These are phyloP conservation scores for Cossypha dichroa DNA, from an alignment of 2,797 vertebrate genomes.

Conservation along the genomic window DNA sequence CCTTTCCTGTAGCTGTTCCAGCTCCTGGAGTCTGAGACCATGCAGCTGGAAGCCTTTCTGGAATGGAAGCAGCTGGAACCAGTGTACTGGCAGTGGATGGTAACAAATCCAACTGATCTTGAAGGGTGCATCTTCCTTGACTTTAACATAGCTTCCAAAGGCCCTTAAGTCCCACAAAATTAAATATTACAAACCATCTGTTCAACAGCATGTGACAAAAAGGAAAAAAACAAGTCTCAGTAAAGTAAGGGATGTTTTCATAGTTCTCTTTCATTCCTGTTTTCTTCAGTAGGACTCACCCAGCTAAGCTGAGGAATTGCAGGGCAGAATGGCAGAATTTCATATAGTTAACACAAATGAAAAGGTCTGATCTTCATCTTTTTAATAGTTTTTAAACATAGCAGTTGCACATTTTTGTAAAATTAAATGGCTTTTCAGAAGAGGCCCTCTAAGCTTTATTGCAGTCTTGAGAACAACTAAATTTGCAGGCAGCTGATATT, in stretches of 20 bases:
- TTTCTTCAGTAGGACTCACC: neutral
- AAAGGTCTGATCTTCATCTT: constrained; percentile 29
- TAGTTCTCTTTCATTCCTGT: neutral
- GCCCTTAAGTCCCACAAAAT: neutral
- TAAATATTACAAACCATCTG: neutral
- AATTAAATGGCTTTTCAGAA: constrained; percentile 47
- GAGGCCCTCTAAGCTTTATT: constrained; percentile 39
- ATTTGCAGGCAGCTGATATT: constrained; percentile 44
- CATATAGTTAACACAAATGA: constrained; percentile 10
- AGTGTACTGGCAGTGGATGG: constrained; percentile 94
- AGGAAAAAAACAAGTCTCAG: neutral
- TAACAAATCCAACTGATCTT: constrained; percentile 53
- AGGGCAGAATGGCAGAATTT: neutral
- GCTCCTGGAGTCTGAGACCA: constrained; percentile 75
- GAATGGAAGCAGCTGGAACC: constrained; percentile 84
- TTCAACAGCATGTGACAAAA: neutral
- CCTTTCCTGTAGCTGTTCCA: constrained; percentile 74
- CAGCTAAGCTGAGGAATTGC: neutral
- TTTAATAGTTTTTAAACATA: constrained; percentile 17
- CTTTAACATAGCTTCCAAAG: neutral
- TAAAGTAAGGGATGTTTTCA: neutral
- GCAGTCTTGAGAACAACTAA: constrained; percentile 23
- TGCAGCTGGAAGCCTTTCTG: constrained; percentile 82
- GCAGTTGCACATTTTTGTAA: neutral
- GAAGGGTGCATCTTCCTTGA: neutral